Evolutionary conservation across 1,140 invertebrate species (phyloP).

Genomic region (Drosophila trapezifrons): DNA sequence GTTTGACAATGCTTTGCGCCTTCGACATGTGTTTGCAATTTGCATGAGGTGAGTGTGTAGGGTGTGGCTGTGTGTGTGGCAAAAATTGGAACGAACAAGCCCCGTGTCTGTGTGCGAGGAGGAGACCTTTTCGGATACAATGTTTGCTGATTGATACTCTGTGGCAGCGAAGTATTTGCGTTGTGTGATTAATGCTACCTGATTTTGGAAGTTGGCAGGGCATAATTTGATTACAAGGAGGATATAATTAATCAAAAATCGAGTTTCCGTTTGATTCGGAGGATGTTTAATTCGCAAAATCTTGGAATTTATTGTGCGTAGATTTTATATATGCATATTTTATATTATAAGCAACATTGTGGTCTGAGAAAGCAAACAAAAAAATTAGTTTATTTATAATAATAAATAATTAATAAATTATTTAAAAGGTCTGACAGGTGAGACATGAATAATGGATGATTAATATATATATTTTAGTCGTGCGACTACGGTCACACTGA

Average conservation of each 20-base stretch:
- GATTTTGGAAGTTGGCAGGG: neutral
- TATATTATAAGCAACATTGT: too few relatives aligned
- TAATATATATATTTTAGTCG: neutral
- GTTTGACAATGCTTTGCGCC: slow-evolving; percentile 73
- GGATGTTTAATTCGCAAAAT: too few relatives aligned
- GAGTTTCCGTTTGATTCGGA: neutral
- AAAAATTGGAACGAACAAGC: slow-evolving; percentile 32
- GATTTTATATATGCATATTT: neutral
- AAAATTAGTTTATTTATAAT: neutral
- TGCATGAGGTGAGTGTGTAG: slow-evolving; percentile 52
- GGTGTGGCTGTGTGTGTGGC: neutral
- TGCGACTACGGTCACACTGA: too few relatives aligned
- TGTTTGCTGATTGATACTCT: slow-evolving; percentile 48
- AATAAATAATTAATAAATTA: neutral
- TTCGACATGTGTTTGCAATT: slow-evolving; percentile 79
- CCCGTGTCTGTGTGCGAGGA: neutral
- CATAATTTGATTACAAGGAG: neutral
- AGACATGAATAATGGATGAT: neutral
- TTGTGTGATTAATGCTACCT: slow-evolving; percentile 28
- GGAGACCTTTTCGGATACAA: slow-evolving; percentile 4
- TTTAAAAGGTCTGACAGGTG: too few relatives aligned
- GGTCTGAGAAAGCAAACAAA: too few relatives aligned
- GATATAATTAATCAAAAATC: neutral
- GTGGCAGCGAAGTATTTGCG: slow-evolving; percentile 32
- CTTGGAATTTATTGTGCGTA: neutral